Percentiles rank a stretch among this genome's conserved stretches.
phyloP scores from a whole-genome alignment of 2,888 invertebrate species.

The Oscheius sp. region DNA sequence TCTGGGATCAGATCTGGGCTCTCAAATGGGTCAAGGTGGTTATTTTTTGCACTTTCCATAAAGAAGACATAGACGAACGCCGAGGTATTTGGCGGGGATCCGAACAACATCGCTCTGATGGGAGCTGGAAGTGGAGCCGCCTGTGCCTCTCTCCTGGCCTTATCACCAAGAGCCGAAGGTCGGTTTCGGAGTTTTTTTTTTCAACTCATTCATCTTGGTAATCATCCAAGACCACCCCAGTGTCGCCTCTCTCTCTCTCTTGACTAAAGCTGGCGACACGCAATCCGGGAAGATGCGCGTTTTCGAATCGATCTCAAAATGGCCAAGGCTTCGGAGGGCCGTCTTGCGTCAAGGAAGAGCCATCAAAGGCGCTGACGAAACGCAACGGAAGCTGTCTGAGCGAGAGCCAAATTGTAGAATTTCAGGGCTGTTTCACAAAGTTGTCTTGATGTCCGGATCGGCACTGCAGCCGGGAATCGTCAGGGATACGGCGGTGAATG shows the following conservation, averaged over 20 bases:
- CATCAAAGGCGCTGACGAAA: slow-evolving; percentile 36
- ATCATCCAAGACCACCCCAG: slow-evolving; percentile 16
- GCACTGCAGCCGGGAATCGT: slow-evolving; percentile 72
- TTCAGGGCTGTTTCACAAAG: slow-evolving; percentile 70
- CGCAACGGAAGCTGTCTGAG: slow-evolving; percentile 31
- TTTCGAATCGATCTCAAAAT: slow-evolving; percentile 30
- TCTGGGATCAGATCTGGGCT: slow-evolving; percentile 67
- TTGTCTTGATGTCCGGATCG: slow-evolving; percentile 72
- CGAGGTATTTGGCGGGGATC: slow-evolving; percentile 71
- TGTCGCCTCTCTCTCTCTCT: slow-evolving; percentile 9
- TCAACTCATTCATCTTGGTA: not conserved
- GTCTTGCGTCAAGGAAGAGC: slow-evolving; percentile 21
- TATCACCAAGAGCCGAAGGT: slow-evolving; percentile 71
- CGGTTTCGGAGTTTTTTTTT: not conserved
- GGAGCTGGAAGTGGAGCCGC: slow-evolving; percentile 73
- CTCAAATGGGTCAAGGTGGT: slow-evolving; percentile 71
- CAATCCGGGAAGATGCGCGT: slow-evolving; percentile 30
- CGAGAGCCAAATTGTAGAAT: not conserved
- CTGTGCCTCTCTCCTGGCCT: slow-evolving; percentile 69
- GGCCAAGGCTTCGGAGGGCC: too few species aligned
- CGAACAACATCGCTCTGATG: slow-evolving; percentile 68
- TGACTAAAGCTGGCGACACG: slow-evolving; percentile 28
- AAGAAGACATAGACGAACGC: slow-evolving; percentile 55
- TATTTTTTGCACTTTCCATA: not conserved
- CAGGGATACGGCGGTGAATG: slow-evolving; percentile 71